Conservation (phyloP, 2,888 invertebrate species). For the Macaria notata region DNA sequence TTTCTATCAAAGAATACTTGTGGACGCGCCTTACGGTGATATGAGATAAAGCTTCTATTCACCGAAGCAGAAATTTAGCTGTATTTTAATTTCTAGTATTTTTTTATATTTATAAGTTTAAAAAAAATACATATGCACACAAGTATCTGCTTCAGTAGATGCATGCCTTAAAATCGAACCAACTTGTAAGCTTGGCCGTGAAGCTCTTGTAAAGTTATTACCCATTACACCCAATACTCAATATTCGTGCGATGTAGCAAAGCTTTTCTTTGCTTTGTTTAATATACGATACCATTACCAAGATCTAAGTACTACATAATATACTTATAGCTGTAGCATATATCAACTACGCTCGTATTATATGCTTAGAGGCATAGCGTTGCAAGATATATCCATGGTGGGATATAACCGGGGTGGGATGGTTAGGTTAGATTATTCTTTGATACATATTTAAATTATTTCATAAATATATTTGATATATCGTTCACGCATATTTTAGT, state of each 20-base stretch:
- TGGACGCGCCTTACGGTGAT: too few relatives aligned
- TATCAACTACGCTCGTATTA: constrained; percentile 18
- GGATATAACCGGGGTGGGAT: constrained; percentile 31
- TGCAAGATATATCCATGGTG: constrained; percentile 10
- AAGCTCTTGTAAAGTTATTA: not conserved
- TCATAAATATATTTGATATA: constrained; percentile 19
- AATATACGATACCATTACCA: not conserved
- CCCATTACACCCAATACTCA: not conserved
- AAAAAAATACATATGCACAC: too few relatives aligned
- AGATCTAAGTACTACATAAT: not conserved
- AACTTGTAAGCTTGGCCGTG: not conserved
- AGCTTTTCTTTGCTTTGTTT: too few relatives aligned
- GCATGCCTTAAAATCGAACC: constrained; percentile 11
- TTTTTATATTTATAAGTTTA: too few relatives aligned
- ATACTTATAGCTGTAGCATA: constrained; percentile 19
- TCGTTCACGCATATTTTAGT: constrained; percentile 20
- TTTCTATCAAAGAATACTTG: too few relatives aligned
- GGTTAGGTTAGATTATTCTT: constrained; percentile 14
- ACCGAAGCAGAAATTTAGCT: not conserved
- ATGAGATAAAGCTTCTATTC: not conserved
- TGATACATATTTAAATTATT: constrained; percentile 21
- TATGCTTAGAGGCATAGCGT: constrained; percentile 20
- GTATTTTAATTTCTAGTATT: too few relatives aligned
- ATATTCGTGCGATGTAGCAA: too few relatives aligned
- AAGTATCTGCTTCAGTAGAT: constrained; percentile 11